phyloP scores from a whole-genome alignment of 2,113 vertebrate genomes.

The Gorsachius goisagi region DNA sequence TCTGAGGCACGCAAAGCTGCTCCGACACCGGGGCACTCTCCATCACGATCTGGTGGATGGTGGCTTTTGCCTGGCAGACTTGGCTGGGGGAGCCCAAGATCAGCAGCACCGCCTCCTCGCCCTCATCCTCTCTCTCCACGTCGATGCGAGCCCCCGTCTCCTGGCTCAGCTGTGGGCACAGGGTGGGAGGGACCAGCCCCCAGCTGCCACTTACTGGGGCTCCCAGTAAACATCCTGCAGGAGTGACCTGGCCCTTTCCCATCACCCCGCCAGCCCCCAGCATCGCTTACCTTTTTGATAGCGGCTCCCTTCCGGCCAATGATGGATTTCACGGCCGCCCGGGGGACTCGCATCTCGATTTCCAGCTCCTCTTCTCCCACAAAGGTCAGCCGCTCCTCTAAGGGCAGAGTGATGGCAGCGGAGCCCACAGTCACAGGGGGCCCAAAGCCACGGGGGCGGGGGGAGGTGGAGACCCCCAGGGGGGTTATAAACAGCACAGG shows the following conservation, averaged over 20 bases:
- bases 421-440: too few species aligned
- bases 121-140: conserved; percentile 53
- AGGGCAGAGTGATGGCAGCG: neutral
- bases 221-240: too few species aligned
- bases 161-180: conserved; percentile 73
- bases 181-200: neutral
- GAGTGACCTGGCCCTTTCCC: neutral
- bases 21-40: conserved; percentile 75
- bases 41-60: conserved; percentile 77
- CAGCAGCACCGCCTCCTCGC: conserved; percentile 66
- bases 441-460: accelerated
- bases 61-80: conserved; percentile 80
- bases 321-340: conserved; percentile 45
- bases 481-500: too few species aligned
- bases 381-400: conserved; percentile 47
- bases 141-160: conserved; percentile 81
- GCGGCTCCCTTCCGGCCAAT: conserved; percentile 69
- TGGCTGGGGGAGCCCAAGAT: conserved; percentile 83
- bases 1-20: conserved; percentile 80
- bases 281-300: conserved; percentile 41
- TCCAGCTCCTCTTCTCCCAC: conserved; percentile 67
- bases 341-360: conserved; percentile 55
- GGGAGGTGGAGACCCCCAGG: neutral
- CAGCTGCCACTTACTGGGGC: neutral
- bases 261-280: accelerated